A percentile compares a stretch with the other conserved stretches of the same genome.
phyloP scores from a whole-genome alignment of 2,113 vertebrate species.

The Parotia lawesii region DNA sequence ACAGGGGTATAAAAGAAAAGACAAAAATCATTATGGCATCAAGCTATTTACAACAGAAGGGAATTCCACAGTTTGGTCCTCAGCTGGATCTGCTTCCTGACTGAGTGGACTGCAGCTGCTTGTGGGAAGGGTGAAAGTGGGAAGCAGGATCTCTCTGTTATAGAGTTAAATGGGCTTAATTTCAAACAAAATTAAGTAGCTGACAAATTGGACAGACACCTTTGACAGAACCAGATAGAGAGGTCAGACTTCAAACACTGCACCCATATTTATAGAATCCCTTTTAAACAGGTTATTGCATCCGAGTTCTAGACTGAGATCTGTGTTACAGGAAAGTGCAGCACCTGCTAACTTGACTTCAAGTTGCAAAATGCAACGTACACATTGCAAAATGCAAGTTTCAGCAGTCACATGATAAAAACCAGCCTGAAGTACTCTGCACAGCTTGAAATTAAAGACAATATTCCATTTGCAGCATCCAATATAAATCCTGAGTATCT shows the following conservation, averaged over 20 bases:
- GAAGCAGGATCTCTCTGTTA: background rate
- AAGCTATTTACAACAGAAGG: rapidly evolving
- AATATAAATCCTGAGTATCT: background rate
- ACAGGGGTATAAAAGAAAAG: no score
- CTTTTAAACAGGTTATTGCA: background rate
- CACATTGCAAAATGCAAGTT: background rate
- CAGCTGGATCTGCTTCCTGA: background rate
- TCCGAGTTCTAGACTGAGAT: background rate
- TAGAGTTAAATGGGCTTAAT: background rate
- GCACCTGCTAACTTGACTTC: background rate
- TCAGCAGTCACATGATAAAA: background rate
- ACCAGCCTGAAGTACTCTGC: background rate
- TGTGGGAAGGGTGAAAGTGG: background rate
- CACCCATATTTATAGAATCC: background rate
- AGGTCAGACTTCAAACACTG: background rate
- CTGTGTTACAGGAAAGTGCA: background rate
- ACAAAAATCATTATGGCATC: no score
- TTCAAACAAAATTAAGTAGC: background rate
- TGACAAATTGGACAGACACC: background rate
- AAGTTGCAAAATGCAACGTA: background rate
- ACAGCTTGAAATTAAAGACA: background rate
- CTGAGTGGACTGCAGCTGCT: background rate
- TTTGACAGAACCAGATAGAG: background rate
- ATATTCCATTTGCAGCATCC: background rate
- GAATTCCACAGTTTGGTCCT: background rate